These are phyloP conservation scores for Microtus richardsoni DNA, from an alignment of 2,113 vertebrate species.

Conservation along the genomic window DNA sequence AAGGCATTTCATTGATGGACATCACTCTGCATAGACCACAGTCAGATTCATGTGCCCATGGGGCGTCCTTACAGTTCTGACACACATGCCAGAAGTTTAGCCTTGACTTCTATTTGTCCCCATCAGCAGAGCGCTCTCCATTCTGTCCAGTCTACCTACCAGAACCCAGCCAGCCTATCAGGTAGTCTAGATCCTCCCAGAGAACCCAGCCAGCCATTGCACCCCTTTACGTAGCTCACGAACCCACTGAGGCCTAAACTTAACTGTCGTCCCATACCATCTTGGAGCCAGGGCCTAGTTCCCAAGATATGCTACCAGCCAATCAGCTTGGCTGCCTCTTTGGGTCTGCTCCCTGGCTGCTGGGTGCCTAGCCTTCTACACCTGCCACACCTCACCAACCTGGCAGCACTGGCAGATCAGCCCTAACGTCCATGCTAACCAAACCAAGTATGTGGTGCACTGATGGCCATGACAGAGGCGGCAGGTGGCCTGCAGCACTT, in stretches of 20 bases:
- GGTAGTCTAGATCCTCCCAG: not conserved
- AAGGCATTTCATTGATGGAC: not conserved
- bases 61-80: not conserved
- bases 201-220: not conserved
- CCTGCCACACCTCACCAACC: not conserved
- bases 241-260: not conserved
- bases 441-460: not conserved
- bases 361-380: not conserved
- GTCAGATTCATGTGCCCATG: not conserved
- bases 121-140: not conserved
- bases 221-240: not conserved
- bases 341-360: not conserved
- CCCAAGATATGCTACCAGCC: not conserved
- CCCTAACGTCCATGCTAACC: not conserved
- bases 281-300: not conserved
- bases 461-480: not conserved
- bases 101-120: not conserved
- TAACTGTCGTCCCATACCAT: not conserved
- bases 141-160: not conserved
- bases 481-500: not conserved
- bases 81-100: not conserved
- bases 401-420: not conserved
- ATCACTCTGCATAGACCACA: not conserved
- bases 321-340: not conserved
- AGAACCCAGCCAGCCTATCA: not conserved